Percentiles rank a stretch among this genome's conserved stretches.
Conservation (phyloP, 2,113 vertebrate genomes). For the Scatophagus argus region DNA sequence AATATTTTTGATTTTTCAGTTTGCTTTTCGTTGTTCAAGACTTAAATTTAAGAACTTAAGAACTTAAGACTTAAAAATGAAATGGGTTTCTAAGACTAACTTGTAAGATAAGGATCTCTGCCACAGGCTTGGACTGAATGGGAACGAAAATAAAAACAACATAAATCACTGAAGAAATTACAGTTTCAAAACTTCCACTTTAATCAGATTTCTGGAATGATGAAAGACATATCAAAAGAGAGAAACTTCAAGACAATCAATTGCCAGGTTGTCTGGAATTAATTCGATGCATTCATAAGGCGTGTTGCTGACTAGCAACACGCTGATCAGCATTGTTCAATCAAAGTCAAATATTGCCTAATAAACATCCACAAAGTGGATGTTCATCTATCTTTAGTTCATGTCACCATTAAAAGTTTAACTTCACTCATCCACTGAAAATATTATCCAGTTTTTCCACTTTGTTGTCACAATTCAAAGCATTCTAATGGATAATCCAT, state of each 20-base stretch:
- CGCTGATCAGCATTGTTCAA: background rate
- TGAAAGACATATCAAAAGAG: too few species aligned
- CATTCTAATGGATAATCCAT: slow-evolving; percentile 57
- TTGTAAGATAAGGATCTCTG: too few species aligned
- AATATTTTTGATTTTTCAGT: background rate
- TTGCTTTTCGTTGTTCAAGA: background rate
- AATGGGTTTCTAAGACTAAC: background rate
- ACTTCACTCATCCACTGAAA: slow-evolving; percentile 11
- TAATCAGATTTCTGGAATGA: background rate
- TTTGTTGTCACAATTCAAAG: slow-evolving; percentile 44
- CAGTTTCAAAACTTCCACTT: background rate
- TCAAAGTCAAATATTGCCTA: background rate
- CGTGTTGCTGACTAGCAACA: background rate
- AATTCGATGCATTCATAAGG: background rate
- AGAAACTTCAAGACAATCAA: background rate
- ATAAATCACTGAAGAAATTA: too few species aligned
- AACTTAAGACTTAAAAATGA: background rate
- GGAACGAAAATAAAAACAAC: too few species aligned
- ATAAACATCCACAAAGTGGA: background rate
- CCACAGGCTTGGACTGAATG: too few species aligned
- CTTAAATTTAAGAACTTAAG: background rate
- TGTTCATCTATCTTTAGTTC: background rate
- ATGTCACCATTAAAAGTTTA: slow-evolving; percentile 5
- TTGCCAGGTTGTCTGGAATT: background rate
- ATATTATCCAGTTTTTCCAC: background rate